A percentile compares a stretch with the other conserved stretches of the same genome.
These are phyloP conservation scores for Thalassarche chlororhynchos DNA, from an alignment of 2,113 vertebrate species.

Conservation along the genomic window DNA sequence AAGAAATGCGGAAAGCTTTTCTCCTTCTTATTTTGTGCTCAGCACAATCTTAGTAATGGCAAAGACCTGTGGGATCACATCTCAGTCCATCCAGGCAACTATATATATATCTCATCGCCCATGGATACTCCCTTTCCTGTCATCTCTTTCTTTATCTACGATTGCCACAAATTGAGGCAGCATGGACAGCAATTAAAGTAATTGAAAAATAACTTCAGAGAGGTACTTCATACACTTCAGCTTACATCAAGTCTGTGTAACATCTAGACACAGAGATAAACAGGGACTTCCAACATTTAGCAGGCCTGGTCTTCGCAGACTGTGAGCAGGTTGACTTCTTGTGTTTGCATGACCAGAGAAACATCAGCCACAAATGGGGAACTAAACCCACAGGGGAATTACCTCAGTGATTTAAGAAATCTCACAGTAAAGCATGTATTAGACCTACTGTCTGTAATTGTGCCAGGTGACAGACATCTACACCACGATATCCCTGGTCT, in stretches of 20 bases:
- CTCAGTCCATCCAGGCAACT: neutral
- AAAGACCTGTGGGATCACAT: rapidly evolving
- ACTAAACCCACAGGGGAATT: neutral
- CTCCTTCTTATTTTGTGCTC: neutral
- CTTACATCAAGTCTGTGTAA: neutral
- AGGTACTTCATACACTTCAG: neutral
- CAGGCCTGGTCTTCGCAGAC: neutral
- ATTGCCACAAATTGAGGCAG: neutral
- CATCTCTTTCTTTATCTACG: neutral
- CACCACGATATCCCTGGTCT: neutral
- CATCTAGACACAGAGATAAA: neutral
- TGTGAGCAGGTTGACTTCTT: neutral
- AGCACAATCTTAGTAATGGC: neutral
- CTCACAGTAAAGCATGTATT: neutral
- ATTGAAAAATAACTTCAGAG: neutral
- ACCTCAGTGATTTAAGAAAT: neutral
- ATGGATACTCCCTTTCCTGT: neutral
- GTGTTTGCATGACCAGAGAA: neutral
- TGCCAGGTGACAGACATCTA: neutral
- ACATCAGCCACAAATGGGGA: neutral
- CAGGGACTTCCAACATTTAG: neutral
- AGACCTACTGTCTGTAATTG: neutral
- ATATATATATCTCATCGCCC: neutral
- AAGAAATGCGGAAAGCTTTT: neutral
- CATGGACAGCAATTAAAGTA: neutral